Evolutionary conservation across 1,140 invertebrate genomes (phyloP).

Genomic region (Papilio dardanus): DNA sequence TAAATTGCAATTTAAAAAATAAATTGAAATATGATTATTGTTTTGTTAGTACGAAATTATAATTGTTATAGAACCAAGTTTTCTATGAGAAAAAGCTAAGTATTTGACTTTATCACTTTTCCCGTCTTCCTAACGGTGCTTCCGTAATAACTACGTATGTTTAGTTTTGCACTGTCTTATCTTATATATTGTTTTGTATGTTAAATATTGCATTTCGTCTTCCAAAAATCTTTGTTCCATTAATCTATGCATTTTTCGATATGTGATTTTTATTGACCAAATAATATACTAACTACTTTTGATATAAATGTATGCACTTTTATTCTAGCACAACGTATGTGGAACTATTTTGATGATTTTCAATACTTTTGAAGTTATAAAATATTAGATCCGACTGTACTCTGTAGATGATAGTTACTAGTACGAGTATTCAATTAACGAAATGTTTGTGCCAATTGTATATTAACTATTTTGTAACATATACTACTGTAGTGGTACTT

Average conservation of each 20-base stretch:
- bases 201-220: conserved; percentile 42
- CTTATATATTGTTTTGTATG: neutral
- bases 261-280: conserved; percentile 67
- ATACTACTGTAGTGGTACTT: conserved; percentile 37
- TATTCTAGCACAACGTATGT: conserved; percentile 37
- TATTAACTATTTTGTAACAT: conserved; percentile 43
- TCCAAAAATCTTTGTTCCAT: conserved; percentile 44
- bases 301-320: conserved; percentile 46
- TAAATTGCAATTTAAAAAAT: neutral
- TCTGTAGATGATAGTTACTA: neutral
- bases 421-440: conserved; percentile 49
- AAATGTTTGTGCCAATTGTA: conserved; percentile 66
- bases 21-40: too few relatives aligned
- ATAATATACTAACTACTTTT: conserved; percentile 57
- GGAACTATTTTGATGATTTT: conserved; percentile 23
- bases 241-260: conserved; percentile 48
- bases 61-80: too few relatives aligned
- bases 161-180: conserved; percentile 7
- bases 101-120: neutral
- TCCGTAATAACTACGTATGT: neutral
- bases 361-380: conserved; percentile 20
- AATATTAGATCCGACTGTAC: conserved; percentile 27
- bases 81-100: too few relatives aligned
- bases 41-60: too few relatives aligned
- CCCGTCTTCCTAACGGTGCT: neutral